Percentiles rank a stretch among this genome's conserved stretches.
These are phyloP conservation scores for Meteorus sp. DNA, from an alignment of 1,140 invertebrate species.

Conservation along the genomic window DNA sequence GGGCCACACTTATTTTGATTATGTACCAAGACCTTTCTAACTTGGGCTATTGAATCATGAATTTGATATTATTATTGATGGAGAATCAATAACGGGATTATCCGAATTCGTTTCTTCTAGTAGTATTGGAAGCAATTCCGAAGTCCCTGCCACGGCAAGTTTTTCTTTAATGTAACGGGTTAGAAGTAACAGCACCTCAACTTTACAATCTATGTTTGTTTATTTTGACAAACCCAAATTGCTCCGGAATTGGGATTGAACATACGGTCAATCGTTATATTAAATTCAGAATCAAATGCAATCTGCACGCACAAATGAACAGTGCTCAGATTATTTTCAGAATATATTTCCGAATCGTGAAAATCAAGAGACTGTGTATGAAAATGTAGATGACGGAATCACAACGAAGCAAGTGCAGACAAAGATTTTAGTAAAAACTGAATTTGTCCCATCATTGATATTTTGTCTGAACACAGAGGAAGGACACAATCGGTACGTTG, in stretches of 20 bases:
- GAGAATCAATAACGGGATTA: no score
- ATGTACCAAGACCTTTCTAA: conserved; percentile 24
- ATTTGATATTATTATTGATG: neutral
- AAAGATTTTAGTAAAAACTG: conserved; percentile 42
- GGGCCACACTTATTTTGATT: neutral
- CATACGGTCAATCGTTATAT: conserved; percentile 32
- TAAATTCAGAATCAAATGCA: neutral
- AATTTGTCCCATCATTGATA: conserved; percentile 49
- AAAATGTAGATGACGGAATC: neutral
- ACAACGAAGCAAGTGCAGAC: neutral
- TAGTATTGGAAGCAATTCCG: neutral
- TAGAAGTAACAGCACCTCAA: no score
- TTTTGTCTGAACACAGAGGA: conserved; percentile 47
- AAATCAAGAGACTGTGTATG: neutral
- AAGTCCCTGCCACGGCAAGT: no score
- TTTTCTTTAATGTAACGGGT: no score
- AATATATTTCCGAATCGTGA: neutral
- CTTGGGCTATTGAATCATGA: neutral
- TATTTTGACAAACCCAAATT: no score
- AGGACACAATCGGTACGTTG: conserved; percentile 44
- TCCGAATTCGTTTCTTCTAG: neutral
- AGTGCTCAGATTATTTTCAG: neutral
- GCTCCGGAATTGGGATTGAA: conserved; percentile 25
- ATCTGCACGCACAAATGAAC: neutral
- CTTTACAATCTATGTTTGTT: no score